Percentiles rank a stretch among this genome's conserved stretches.
Evolutionary conservation across 1,140 invertebrate species (phyloP).

Genomic region (Aricia agestis): DNA sequence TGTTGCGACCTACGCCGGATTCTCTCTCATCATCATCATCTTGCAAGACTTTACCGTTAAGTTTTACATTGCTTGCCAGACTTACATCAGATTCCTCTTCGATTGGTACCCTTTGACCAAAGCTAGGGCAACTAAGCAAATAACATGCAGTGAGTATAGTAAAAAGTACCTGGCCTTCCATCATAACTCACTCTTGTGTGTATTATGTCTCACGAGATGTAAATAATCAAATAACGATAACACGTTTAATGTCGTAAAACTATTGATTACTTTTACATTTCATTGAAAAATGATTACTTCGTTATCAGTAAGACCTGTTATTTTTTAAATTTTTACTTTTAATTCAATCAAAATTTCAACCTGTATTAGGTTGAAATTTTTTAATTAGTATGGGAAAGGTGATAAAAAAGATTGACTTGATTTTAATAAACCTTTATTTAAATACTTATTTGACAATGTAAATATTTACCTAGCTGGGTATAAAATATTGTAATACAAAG

Average conservation of each 20-base stretch:
- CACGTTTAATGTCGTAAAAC: not conserved
- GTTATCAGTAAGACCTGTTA: no score
- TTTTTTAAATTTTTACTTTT: no score
- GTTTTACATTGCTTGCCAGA: not conserved
- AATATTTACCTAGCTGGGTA: no score
- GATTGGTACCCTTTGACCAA: not conserved
- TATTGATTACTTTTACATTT: not conserved
- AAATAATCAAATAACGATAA: not conserved
- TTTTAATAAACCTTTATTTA: no score
- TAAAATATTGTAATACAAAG: no score
- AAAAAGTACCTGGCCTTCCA: not conserved
- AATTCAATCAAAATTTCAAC: no score
- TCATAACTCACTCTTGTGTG: not conserved
- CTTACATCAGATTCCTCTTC: not conserved
- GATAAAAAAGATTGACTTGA: no score
- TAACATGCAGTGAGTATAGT: not conserved
- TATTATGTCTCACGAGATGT: not conserved
- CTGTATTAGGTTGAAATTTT: no score
- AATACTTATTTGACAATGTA: no score
- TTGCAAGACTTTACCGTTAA: not conserved
- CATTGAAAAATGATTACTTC: not conserved
- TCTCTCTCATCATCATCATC: not conserved
- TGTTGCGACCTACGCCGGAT: not conserved
- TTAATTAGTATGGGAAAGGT: no score
- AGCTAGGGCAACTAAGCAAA: not conserved